Evolutionary conservation across 2,113 vertebrate genomes (phyloP), one percentile per base, ranked within the genome.

Genomic region (Dissostichus mawsoni): DNA sequence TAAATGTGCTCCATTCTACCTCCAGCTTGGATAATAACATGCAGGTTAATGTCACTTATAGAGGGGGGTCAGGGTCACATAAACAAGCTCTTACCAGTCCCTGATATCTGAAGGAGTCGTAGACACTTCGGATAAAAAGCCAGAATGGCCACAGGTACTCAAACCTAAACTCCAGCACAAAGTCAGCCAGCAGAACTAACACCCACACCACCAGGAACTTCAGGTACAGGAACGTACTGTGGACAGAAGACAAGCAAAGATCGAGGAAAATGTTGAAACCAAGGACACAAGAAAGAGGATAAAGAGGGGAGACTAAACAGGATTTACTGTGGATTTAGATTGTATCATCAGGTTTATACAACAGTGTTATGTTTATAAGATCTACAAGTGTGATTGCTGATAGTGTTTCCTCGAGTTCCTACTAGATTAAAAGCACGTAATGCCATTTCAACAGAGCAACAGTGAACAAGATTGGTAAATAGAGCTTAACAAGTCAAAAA

Each of bases 71-170:
- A 0, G 4, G 25, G 41, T 56, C 23, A 76, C 7, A 51, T 11
- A 48, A 57, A 69, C 3, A 55, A 18, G 59, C 63, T 69, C 92
- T 91, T 95, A 99, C 98, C 97, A 99, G 93, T 74, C 98, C 98
- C 94, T 99, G 98, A 94, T 99, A 99, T 92, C 97, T 96, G 95
- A 99, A 99, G 85, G 98, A 99, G 92, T 99, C 98, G 88, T 99
- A 99, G 69, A 99, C 98, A 3, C 98, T 99, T 89, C 98, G 95
- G 91, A 99, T 98, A 92, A 99, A 99, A 73, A 99, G 97, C 98
- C 98, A 99, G 94, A 99, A 99, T 0, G 98, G 98, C 98, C 98
- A 99, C 92, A 99, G 94, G 87, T 99, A 99, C 89, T 99, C 98
- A 79, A 99, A 99, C 90, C 98, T 95, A 95, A 99, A 99, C 93